phyloP scores from a whole-genome alignment of 2,113 vertebrate species.

The Elachura formosa region DNA sequence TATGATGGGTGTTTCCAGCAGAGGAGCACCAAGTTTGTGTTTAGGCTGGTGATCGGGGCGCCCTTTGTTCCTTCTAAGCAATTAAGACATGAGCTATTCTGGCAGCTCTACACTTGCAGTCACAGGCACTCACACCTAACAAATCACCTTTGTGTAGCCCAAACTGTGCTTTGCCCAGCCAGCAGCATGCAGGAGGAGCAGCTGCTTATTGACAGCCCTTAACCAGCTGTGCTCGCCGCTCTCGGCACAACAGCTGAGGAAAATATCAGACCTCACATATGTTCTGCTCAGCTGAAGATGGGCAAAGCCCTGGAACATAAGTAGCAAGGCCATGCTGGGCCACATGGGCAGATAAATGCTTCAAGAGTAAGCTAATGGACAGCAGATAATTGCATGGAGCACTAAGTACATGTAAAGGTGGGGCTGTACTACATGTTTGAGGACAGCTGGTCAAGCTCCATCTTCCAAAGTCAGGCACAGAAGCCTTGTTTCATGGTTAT shows the following conservation, averaged over 20 bases:
- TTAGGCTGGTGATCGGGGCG: background rate
- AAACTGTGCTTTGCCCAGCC: background rate
- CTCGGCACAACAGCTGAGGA: background rate
- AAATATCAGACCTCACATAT: background rate
- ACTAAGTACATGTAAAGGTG: background rate
- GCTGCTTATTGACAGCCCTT: background rate
- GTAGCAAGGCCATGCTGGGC: background rate
- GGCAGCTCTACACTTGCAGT: background rate
- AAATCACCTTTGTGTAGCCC: slow-evolving; percentile 1
- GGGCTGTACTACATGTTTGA: background rate
- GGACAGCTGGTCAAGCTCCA: background rate
- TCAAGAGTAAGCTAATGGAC: background rate
- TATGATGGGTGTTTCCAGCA: background rate
- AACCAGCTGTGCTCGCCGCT: background rate
- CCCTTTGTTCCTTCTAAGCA: background rate
- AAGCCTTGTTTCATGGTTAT: background rate
- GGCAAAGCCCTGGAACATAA: background rate
- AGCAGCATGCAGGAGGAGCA: background rate
- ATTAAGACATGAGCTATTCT: slow-evolving; percentile 11
- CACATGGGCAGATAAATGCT: background rate
- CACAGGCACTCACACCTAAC: background rate
- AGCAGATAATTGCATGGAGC: background rate
- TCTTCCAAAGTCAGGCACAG: background rate
- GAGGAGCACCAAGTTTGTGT: background rate
- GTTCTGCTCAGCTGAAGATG: background rate